Evolutionary conservation across 2,888 invertebrate species (phyloP), one percentile per base, ranked within the genome.

Genomic region (Drosophila lutescens): DNA sequence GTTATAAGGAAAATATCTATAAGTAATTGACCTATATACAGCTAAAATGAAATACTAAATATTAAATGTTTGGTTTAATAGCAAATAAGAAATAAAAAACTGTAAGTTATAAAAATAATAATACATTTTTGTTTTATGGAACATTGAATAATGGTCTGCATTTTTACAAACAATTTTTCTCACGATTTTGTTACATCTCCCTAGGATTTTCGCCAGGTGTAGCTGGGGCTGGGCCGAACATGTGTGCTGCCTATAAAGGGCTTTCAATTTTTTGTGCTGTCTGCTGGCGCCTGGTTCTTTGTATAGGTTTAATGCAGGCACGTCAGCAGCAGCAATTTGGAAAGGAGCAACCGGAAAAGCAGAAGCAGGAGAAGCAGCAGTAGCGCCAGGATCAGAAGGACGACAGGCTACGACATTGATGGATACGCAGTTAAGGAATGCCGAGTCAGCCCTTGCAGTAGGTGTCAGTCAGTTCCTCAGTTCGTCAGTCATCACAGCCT

Each of bases 361-460:
- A 43, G 40, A 20, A 47, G 66, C 66, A 65, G 20, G 20, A 20
- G 66, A 55, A 55, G 60, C 46, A 26, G 53, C 17, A 32, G 41
- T 20, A 40, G 40, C 12, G 51, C 74, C 58, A 56, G 55, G 59
- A 40, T 77, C 40, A 66, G 73, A 62, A 73, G 73, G 77, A 71
- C 72, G 81, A 83, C 79, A 75, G 70, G 78, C 71, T 74, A 82
- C 65, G 84, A 85, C 85, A 87, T 87, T 85, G 85, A 87, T 87
- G 87, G 85, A 85, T 85, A 85, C 78, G 78, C 79, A 75, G 74
- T 71, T 67, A 62, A 70, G 86, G 78, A 78, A 82, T 82, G 86
- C 86, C 86, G 77, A 68, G 84, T 82, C 86, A 82, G 83, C 67
- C 47, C 36, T 66, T 66, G 53, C 51, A 58, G 73, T 78, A 60